These are phyloP conservation scores for Gymnocheta viridis DNA, from an alignment of 2,888 invertebrate species.

Conservation along the genomic window DNA sequence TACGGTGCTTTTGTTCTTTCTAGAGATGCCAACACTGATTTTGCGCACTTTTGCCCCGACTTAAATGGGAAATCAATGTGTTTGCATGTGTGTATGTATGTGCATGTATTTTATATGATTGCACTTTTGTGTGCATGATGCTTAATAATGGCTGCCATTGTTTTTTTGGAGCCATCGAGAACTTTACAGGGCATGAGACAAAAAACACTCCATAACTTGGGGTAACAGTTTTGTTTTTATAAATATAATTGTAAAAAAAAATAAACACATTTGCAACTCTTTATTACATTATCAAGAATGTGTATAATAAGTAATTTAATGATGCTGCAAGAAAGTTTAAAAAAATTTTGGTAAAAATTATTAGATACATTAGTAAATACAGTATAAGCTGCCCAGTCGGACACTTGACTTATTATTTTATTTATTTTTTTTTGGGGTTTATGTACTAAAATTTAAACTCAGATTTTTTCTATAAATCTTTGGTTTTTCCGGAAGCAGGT, in stretches of 20 bases:
- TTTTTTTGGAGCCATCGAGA: constrained; percentile 37
- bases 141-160: constrained; percentile 53
- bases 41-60: no score
- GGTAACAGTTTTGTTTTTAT: neutral
- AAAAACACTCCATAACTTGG: neutral
- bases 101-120: neutral
- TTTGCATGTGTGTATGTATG: neutral
- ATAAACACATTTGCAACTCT: neutral
- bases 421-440: no score
- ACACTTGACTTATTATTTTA: no score
- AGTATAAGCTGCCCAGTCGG: no score
- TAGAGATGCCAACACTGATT: no score
- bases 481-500: no score
- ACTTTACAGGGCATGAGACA: constrained; percentile 4
- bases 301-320: neutral
- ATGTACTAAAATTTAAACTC: no score
- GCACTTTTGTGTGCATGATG: constrained; percentile 22
- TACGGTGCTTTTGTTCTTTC: no score
- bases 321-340: neutral
- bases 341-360: neutral
- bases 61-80: no score
- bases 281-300: neutral
- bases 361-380: no score
- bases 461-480: no score
- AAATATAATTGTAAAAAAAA: neutral